These are phyloP conservation scores for Platysteira castanea DNA, from an alignment of 2,113 vertebrate genomes.

Conservation along the genomic window DNA sequence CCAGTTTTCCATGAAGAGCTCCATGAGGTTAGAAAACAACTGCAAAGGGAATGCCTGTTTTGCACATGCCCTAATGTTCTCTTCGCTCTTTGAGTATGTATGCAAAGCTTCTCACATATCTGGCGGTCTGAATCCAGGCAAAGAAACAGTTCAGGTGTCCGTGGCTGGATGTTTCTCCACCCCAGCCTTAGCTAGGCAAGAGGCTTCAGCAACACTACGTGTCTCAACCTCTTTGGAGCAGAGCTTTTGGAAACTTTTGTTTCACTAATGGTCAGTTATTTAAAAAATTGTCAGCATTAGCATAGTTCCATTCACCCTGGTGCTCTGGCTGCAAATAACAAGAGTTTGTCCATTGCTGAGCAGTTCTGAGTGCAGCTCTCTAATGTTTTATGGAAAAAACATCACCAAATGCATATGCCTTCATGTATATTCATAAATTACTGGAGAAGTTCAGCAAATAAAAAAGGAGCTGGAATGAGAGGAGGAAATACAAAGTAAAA, in stretches of 20 bases:
- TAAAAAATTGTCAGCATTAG: background rate
- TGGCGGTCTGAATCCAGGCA: background rate
- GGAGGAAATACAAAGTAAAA: background rate
- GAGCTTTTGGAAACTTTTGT: background rate
- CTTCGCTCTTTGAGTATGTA: background rate
- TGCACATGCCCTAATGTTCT: background rate
- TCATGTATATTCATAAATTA: background rate
- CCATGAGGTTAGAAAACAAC: background rate
- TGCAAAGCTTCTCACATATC: background rate
- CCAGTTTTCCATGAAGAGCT: background rate
- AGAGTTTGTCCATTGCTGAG: background rate
- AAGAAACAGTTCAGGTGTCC: background rate
- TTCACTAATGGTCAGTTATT: background rate
- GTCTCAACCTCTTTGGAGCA: background rate
- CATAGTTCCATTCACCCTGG: background rate
- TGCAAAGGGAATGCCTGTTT: background rate
- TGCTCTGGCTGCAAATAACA: background rate
- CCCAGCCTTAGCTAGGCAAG: background rate
- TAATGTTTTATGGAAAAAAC: background rate
- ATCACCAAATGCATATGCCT: background rate
- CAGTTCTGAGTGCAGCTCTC: background rate
- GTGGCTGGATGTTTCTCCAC: background rate
- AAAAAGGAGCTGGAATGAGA: background rate
- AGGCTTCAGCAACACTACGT: accelerated
- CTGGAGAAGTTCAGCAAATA: background rate